phyloP scores from a whole-genome alignment of 2,113 vertebrate genomes.

The Pelvicachromis taeniatus region DNA sequence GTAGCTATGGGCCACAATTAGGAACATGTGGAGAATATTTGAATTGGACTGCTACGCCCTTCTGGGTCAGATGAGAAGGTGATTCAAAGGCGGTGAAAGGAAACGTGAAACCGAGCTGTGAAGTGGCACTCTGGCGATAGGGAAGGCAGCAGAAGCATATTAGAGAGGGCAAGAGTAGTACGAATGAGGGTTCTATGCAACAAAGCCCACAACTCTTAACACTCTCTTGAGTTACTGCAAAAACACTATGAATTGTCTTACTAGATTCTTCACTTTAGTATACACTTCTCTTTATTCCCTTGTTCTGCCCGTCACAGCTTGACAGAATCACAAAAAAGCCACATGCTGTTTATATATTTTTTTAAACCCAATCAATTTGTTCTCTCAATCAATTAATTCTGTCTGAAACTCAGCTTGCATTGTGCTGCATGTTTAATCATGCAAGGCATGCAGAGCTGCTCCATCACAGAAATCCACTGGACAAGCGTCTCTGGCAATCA shows the following conservation, averaged over 20 bases:
- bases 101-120: constrained; percentile 27
- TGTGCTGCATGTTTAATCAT: constrained; percentile 10
- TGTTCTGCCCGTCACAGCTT: neutral
- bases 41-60: constrained; percentile 18
- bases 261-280: constrained; percentile 9
- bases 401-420: neutral
- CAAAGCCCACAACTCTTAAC: constrained; percentile 19
- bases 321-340: neutral
- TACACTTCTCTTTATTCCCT: neutral
- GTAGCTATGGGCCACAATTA: constrained; percentile 1
- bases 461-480: neutral
- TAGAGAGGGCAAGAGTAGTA: constrained; percentile 12
- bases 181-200: constrained; percentile 29
- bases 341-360: neutral
- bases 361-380: neutral
- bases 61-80: constrained; percentile 18
- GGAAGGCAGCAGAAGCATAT: constrained; percentile 31
- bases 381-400: neutral
- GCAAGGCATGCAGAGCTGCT: neutral
- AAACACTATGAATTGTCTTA: constrained; percentile 11
- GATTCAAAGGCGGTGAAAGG: constrained; percentile 35
- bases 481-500: constrained; percentile 13
- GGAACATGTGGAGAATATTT: constrained; percentile 16
- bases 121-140: constrained; percentile 4
- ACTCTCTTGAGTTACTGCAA: constrained; percentile 21